phyloP scores from a whole-genome alignment of 2,888 invertebrate genomes.

The Amphipyra tragopoginis region DNA sequence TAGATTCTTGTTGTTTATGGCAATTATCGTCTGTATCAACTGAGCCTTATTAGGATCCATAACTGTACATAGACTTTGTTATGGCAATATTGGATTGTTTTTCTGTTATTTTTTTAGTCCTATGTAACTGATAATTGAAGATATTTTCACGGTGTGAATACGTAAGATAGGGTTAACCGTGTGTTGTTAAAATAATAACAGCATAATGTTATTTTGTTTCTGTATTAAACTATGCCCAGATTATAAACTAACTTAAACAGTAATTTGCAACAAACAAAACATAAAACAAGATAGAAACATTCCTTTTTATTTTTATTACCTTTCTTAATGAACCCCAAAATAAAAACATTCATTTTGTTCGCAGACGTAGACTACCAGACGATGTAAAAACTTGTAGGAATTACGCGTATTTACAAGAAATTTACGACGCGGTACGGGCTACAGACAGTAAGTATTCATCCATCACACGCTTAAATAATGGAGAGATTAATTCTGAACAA shows the following conservation, averaged over 20 bases:
- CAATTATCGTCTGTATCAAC: too few relatives aligned
- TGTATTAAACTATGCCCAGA: too few relatives aligned
- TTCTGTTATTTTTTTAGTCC: too few relatives aligned
- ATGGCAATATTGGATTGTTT: too few relatives aligned
- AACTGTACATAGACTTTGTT: too few relatives aligned
- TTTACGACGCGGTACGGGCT: constrained; percentile 91
- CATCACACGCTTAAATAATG: constrained; percentile 48
- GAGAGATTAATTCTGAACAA: constrained; percentile 32
- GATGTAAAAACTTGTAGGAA: constrained; percentile 91
- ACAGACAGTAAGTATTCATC: constrained; percentile 90
- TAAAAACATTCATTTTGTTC: constrained; percentile 40
- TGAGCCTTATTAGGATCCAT: too few relatives aligned
- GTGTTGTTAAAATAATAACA: too few relatives aligned
- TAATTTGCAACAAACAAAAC: constrained; percentile 14
- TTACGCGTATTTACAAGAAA: constrained; percentile 93
- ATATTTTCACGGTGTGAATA: too few relatives aligned
- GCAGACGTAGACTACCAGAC: constrained; percentile 91
- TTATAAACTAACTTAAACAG: not conserved
- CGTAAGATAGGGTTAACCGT: too few relatives aligned
- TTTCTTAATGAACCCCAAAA: constrained; percentile 31
- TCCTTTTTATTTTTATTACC: constrained; percentile 30
- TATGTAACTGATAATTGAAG: too few relatives aligned
- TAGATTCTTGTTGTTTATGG: too few relatives aligned
- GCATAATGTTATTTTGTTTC: too few relatives aligned
- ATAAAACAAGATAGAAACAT: constrained; percentile 38